Evolutionary conservation across 2,888 invertebrate genomes (phyloP).

Genomic region (Magallana nippona): DNA sequence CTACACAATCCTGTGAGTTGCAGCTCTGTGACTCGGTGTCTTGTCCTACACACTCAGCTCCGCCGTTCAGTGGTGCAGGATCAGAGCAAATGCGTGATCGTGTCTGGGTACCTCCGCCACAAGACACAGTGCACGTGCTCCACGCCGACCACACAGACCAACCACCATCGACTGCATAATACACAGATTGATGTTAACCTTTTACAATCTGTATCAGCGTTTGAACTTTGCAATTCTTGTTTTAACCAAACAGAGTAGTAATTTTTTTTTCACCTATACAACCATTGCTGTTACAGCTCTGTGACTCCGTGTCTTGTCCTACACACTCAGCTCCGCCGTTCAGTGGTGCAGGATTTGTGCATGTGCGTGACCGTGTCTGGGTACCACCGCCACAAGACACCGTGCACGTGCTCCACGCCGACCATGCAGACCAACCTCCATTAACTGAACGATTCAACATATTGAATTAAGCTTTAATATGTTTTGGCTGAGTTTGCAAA

Average conservation of each 20-base stretch:
- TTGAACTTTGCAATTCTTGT: too few species aligned
- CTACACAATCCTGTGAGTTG: not conserved
- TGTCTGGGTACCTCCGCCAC: constrained; percentile 40
- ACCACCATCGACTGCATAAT: constrained; percentile 45
- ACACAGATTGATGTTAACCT: too few species aligned
- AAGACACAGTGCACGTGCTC: constrained; percentile 42
- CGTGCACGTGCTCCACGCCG: not conserved
- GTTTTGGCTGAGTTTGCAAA: too few species aligned
- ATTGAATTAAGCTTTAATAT: too few species aligned
- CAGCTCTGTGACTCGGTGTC: not conserved
- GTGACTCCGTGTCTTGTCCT: not conserved
- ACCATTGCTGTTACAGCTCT: not conserved
- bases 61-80: constrained; percentile 60
- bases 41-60: constrained; percentile 58
- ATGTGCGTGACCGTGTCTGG: constrained; percentile 4
- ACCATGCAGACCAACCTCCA: not conserved
- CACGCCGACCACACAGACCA: constrained; percentile 40
- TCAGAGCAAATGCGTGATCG: constrained; percentile 61
- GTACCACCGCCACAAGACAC: not conserved
- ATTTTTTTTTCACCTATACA: too few species aligned
- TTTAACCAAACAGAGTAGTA: too few species aligned
- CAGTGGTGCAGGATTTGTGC: not conserved
- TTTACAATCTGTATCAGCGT: too few species aligned
- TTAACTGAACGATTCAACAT: not conserved
- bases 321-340: not conserved